A percentile compares a stretch with the other conserved stretches of the same genome.
These are phyloP conservation scores for Vidua macroura DNA, from an alignment of 2,113 vertebrate genomes.

Conservation along the genomic window DNA sequence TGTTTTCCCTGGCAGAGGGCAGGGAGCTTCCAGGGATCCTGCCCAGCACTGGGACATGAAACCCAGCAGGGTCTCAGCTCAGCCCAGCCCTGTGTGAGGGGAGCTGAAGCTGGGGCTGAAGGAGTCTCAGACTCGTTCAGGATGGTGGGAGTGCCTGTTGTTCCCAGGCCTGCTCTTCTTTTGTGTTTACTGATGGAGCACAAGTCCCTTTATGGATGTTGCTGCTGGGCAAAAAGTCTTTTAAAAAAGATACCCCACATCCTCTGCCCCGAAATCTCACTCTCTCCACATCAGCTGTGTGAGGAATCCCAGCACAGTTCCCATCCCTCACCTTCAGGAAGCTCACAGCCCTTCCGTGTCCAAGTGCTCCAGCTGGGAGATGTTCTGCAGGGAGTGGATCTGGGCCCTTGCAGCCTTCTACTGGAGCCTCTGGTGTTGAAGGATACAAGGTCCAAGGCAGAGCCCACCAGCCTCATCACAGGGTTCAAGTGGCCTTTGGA, in stretches of 20 bases:
- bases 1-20: neutral
- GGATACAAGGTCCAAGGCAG: neutral
- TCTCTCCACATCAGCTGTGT: neutral
- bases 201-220: neutral
- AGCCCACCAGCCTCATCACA: neutral
- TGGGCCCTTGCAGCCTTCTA: neutral
- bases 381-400: neutral
- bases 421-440: neutral
- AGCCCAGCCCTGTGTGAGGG: neutral
- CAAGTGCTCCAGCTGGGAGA: neutral
- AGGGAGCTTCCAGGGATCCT: rapidly evolving
- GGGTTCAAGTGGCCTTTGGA: neutral
- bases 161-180: neutral
- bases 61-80: neutral
- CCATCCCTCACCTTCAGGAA: neutral
- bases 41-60: neutral
- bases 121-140: neutral
- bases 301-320: neutral
- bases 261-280: neutral
- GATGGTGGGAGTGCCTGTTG: neutral
- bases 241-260: neutral
- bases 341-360: neutral
- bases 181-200: neutral
- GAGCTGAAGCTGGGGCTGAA: neutral
- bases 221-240: neutral